Evolutionary conservation across 2,888 invertebrate species (phyloP).

Genomic region (Autographa pulchrina): DNA sequence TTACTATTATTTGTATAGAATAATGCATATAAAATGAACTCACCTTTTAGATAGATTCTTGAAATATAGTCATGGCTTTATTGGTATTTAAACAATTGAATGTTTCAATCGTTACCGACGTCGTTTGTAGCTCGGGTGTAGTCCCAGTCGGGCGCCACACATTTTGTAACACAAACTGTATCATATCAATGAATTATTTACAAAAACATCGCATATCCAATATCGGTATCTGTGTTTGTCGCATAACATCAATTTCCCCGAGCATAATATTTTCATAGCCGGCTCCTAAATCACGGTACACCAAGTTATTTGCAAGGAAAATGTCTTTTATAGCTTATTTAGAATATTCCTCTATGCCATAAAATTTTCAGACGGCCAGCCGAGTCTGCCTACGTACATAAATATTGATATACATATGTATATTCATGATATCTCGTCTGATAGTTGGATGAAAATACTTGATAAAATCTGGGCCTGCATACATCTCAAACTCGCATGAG

Average conservation of each 20-base stretch:
- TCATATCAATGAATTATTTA: constrained; percentile 49
- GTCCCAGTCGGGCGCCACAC: background rate
- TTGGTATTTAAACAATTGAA: background rate
- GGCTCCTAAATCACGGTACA: constrained; percentile 57
- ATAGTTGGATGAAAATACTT: background rate
- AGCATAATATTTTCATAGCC: constrained; percentile 60
- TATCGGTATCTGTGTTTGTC: constrained; percentile 28
- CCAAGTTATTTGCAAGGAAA: constrained; percentile 59
- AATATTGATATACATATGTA: constrained; percentile 23
- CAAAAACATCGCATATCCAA: constrained; percentile 29
- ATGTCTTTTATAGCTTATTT: constrained; percentile 65
- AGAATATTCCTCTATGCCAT: constrained; percentile 58
- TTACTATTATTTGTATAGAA: background rate
- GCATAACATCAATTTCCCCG: constrained; percentile 48
- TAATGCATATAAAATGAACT: no score
- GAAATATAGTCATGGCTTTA: background rate
- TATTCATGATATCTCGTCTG: constrained; percentile 17
- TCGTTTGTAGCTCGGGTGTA: background rate
- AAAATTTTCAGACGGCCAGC: constrained; percentile 52
- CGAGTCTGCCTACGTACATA: constrained; percentile 41
- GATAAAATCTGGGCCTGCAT: background rate
- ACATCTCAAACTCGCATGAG: background rate
- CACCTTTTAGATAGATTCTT: background rate
- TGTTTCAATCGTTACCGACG: background rate
- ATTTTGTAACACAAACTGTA: constrained; percentile 14